Percentiles rank a stretch among this genome's conserved stretches.
Evolutionary conservation across 2,113 vertebrate genomes (phyloP).

Genomic region (Lepisosteus osseus): DNA sequence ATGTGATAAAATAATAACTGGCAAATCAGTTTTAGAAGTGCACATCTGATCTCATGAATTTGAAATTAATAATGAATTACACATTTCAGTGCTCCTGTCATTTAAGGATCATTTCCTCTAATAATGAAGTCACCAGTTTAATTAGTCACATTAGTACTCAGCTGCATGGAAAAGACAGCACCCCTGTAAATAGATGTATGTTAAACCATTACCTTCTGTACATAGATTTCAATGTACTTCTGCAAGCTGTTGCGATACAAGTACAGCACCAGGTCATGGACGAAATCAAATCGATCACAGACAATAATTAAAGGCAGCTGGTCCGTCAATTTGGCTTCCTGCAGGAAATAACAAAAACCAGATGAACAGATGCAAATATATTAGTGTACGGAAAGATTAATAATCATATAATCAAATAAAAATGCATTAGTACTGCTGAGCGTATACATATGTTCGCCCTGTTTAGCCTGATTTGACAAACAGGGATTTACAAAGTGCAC

Average conservation of each 20-base stretch:
- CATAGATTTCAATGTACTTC: slow-evolving; percentile 92
- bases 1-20: no score
- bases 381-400: no score
- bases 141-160: background rate
- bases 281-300: slow-evolving; percentile 89
- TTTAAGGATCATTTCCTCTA: no score
- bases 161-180: no score
- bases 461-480: no score
- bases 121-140: background rate
- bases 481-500: no score
- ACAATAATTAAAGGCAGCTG: slow-evolving; percentile 92
- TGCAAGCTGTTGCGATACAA: slow-evolving; percentile 88
- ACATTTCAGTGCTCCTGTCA: background rate
- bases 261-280: slow-evolving; percentile 87
- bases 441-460: no score
- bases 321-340: slow-evolving; percentile 91
- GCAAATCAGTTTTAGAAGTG: no score
- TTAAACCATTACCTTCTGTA: slow-evolving; percentile 77
- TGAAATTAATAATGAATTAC: background rate
- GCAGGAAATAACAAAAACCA: slow-evolving; percentile 3
- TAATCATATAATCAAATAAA: no score
- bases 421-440: no score
- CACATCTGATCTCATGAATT: no score
- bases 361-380: slow-evolving; percentile 1
- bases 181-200: background rate